These are phyloP conservation scores for Ceraclea dissimilis DNA, from an alignment of 2,888 invertebrate genomes.

Conservation along the genomic window DNA sequence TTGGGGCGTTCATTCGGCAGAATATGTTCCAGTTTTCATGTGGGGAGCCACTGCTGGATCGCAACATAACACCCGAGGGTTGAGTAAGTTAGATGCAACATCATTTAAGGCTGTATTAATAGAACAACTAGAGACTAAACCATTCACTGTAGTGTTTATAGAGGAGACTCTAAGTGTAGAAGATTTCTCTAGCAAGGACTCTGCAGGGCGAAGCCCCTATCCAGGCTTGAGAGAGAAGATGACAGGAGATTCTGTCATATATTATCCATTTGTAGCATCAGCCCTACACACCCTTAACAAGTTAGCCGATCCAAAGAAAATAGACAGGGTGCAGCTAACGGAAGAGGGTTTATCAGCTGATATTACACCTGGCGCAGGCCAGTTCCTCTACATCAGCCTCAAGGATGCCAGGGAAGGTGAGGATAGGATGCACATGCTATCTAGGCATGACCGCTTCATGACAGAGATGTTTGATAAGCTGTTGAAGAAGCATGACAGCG, in stretches of 20 bases:
- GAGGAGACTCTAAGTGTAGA: slow-evolving; percentile 51
- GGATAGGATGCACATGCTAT: slow-evolving; percentile 46
- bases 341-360: slow-evolving; percentile 37
- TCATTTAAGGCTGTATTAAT: slow-evolving; percentile 38
- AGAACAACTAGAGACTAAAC: slow-evolving; percentile 35
- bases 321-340: slow-evolving; percentile 37
- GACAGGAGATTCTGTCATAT: slow-evolving; percentile 35
- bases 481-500: slow-evolving; percentile 37
- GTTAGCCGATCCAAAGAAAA: slow-evolving; percentile 37
- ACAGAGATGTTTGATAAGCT: slow-evolving; percentile 45
- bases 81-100: slow-evolving; percentile 32
- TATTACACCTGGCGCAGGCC: slow-evolving; percentile 37
- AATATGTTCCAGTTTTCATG: slow-evolving; percentile 51
- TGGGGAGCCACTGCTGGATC: slow-evolving; percentile 44
- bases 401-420: slow-evolving; percentile 52
- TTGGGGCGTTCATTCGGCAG: slow-evolving; percentile 20
- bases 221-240: slow-evolving; percentile 38
- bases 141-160: slow-evolving; percentile 45
- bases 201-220: slow-evolving; percentile 36
- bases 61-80: slow-evolving; percentile 33
- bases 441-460: slow-evolving; percentile 55
- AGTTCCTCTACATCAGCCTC: slow-evolving; percentile 49
- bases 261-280: slow-evolving; percentile 55
- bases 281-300: slow-evolving; percentile 50
- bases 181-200: slow-evolving; percentile 48